Percentiles rank a stretch among this genome's conserved stretches.
Conservation (phyloP, 2,797 vertebrate genomes). For the Fistularia commersonii region DNA sequence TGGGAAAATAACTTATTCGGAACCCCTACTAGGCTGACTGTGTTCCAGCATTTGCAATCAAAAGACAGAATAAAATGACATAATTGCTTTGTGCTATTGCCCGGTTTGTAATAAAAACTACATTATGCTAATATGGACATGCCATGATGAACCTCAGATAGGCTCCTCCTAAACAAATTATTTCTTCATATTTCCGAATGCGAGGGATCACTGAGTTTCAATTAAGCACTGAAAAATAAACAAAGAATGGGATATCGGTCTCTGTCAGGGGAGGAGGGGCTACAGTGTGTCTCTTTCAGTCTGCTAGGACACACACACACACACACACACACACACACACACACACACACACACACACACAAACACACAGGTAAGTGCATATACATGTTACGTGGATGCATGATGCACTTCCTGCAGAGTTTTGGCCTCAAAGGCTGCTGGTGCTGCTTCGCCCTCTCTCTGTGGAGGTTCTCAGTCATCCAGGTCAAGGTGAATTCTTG, state of each 20-base stretch:
- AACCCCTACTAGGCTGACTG: neutral
- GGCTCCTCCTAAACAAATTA: constrained; percentile 32
- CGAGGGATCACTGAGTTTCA: constrained; percentile 37
- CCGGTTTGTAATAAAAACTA: constrained; percentile 9
- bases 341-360: constrained; percentile 3
- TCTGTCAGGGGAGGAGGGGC: constrained; percentile 10
- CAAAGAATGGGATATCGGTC: constrained; percentile 23
- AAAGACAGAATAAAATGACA: constrained; percentile 7
- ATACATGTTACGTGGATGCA: no score
- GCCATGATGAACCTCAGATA: constrained; percentile 27
- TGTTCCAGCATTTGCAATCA: constrained; percentile 2
- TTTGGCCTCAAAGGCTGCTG: no score
- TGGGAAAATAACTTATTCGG: no score
- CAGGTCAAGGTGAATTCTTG: no score
- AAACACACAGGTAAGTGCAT: neutral
- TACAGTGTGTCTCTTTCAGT: no score
- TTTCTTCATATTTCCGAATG: constrained; percentile 29
- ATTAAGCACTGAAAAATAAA: constrained; percentile 30
- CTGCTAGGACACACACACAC: constrained; percentile 3
- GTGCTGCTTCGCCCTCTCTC: no score
- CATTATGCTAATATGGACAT: constrained; percentile 20
- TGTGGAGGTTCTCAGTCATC: no score
- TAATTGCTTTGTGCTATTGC: constrained; percentile 6
- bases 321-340: constrained; percentile 6
- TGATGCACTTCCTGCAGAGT: no score